Evolutionary conservation across 1,140 invertebrate species (phyloP).

Genomic region (Pseudomyrmex gracilis): DNA sequence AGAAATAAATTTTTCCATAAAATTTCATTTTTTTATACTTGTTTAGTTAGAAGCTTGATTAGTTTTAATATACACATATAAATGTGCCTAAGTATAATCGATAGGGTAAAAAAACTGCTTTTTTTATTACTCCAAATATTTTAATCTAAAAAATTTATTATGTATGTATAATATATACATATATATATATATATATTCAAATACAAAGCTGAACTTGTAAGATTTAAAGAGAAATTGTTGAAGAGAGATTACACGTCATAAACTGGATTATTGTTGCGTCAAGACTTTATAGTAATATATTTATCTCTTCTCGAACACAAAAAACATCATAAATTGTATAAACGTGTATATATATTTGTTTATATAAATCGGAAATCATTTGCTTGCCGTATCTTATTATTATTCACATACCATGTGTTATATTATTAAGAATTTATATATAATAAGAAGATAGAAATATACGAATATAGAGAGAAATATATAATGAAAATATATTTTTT

Average conservation of each 20-base stretch:
- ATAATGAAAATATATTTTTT: conserved; percentile 35
- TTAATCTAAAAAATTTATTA: conserved; percentile 6
- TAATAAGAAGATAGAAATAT: conserved; percentile 36
- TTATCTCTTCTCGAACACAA: not conserved
- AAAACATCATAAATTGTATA: conserved; percentile 21
- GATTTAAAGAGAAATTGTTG: conserved; percentile 35
- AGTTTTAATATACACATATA: not conserved
- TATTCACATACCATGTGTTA: conserved; percentile 13
- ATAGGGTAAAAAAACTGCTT: not conserved
- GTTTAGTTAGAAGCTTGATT: not conserved
- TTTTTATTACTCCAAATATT: not conserved
- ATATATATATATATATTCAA: not conserved
- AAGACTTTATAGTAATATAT: conserved; percentile 19
- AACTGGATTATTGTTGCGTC: not conserved
- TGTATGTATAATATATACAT: conserved; percentile 2
- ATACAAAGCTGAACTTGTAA: conserved; percentile 19
- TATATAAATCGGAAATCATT: conserved; percentile 8
- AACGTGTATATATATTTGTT: conserved; percentile 13
- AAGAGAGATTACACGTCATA: conserved; percentile 8
- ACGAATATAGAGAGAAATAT: conserved; percentile 13
- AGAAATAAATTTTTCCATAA: not conserved
- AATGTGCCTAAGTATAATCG: not conserved
- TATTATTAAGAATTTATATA: conserved; percentile 24
- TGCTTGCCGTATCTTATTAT: conserved; percentile 14
- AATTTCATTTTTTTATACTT: too few relatives aligned